These are phyloP conservation scores for Bombus balteatus DNA, from an alignment of 1,140 invertebrate species.

Conservation along the genomic window DNA sequence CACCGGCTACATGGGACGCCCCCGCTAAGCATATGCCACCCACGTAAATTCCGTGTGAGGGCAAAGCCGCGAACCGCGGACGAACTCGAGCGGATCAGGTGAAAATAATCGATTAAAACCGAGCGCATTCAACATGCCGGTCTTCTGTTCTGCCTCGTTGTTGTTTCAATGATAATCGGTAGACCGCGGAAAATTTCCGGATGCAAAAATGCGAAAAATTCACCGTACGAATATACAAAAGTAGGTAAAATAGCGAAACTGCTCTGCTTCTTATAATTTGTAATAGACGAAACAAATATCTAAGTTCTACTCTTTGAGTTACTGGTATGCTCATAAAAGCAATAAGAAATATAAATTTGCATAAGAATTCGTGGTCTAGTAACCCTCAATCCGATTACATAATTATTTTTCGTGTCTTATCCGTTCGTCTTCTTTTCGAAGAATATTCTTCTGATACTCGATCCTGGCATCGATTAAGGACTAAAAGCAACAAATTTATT, in stretches of 20 bases:
- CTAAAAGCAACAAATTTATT: too few species aligned
- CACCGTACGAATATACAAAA: too few species aligned
- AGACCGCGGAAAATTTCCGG: too few species aligned
- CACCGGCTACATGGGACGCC: conserved; percentile 50
- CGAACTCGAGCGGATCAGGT: conserved; percentile 38
- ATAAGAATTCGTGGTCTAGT: too few species aligned
- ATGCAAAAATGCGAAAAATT: too few species aligned
- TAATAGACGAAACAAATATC: too few species aligned
- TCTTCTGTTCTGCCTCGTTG: not conserved
- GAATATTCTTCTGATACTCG: not conserved
- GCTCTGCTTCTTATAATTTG: too few species aligned
- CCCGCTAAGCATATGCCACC: conserved; percentile 58
- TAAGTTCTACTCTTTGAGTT: too few species aligned
- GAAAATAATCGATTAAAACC: conserved; percentile 50
- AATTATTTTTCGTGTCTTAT: not conserved
- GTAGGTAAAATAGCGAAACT: too few species aligned
- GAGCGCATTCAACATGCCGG: not conserved
- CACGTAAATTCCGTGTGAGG: conserved; percentile 53
- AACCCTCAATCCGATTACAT: not conserved
- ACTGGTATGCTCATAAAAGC: too few species aligned
- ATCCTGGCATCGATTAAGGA: too few species aligned
- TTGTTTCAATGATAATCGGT: not conserved
- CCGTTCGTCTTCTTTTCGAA: not conserved
- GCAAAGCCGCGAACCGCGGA: conserved; percentile 38
- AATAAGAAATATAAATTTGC: too few species aligned